phyloP scores from a whole-genome alignment of 2,888 invertebrate genomes.

The Lymantria dispar region DNA sequence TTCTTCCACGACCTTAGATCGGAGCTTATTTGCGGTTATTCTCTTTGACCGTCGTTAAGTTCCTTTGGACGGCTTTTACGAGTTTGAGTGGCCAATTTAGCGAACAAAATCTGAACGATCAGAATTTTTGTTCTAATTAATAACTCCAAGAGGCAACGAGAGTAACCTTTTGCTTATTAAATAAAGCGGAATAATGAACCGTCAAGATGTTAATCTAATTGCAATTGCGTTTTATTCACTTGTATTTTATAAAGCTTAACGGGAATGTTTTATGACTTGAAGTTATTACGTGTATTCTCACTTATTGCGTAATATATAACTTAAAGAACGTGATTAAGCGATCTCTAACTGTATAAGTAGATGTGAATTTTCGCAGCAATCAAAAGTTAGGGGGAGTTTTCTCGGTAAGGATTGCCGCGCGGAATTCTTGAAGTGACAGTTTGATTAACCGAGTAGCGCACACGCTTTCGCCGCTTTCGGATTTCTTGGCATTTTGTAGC shows the following conservation, averaged over 20 bases:
- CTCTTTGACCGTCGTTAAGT: conserved; percentile 82
- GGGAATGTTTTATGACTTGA: conserved; percentile 13
- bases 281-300: conserved; percentile 23
- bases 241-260: conserved; percentile 20
- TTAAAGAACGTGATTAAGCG: conserved; percentile 68
- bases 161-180: conserved; percentile 63
- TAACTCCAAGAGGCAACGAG: conserved; percentile 64
- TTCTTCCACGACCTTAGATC: conserved; percentile 73
- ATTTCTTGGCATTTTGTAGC: conserved; percentile 70
- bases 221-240: conserved; percentile 41
- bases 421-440: conserved; percentile 82
- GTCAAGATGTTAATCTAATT: conserved; percentile 56
- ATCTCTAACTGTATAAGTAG: conserved; percentile 70
- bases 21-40: conserved; percentile 82
- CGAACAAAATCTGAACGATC: conserved; percentile 78
- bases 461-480: conserved; percentile 68
- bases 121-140: conserved; percentile 81
- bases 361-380: conserved; percentile 73
- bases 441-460: conserved; percentile 81
- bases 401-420: conserved; percentile 74
- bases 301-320: conserved; percentile 36
- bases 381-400: conserved; percentile 78
- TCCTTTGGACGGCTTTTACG: conserved; percentile 78
- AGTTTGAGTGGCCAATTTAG: conserved; percentile 81
- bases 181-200: conserved; percentile 65